Base-by-base conservation (phyloP, 2,888 invertebrate genomes). In the Belgica antarctica region DNA sequence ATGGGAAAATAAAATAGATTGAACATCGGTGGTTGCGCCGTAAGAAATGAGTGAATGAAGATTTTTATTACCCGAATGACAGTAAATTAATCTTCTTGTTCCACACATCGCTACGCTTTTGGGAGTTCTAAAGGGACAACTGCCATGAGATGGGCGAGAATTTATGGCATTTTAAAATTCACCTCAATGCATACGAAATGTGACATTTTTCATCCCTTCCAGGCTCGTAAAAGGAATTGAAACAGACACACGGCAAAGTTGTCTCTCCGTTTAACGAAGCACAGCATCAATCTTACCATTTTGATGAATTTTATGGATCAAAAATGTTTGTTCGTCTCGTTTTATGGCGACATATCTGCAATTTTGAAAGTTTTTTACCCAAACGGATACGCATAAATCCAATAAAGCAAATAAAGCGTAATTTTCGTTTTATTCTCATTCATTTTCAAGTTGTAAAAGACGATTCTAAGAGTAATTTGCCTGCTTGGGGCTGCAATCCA, bases 31-130 rank as follows among this genome's bases (percentile, higher is more conserved):
- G 52, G 52, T 52, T 52, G 5, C 22, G 5, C 15, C 8, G 4
- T 17, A 5, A 46, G 12, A 52, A 22, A 4, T 12, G 41, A 63
- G 41, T 41, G 41, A 27, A 46, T 63, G 63, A 65, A 65, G 46
- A 65, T 65, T 65, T 65, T 65, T 46, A 46, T 46, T 41, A 25
- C 22, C n/a, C 24, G 10, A 65, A 65, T 65, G 65, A 65, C 46
- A 65, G 46, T 46, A 65, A 65, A 65, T 65, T 65, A 65, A 17
- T 62, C n/a, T 63, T 63, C 63, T 52, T 19, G 52, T 22, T 19
- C 24, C 52, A 3, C 8, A 52, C 5, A 52, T 5, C n/a, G n/a
- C n/a, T n/a, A n/a, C n/a, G n/a, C n/a, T n/a, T n/a, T n/a, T n/a
- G n/a, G n/a, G n/a, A n/a, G n/a, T n/a, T n/a, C n/a, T n/a, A n/a